Conservation (phyloP, 2,113 vertebrate genomes). For the Neotoma lepida region DNA sequence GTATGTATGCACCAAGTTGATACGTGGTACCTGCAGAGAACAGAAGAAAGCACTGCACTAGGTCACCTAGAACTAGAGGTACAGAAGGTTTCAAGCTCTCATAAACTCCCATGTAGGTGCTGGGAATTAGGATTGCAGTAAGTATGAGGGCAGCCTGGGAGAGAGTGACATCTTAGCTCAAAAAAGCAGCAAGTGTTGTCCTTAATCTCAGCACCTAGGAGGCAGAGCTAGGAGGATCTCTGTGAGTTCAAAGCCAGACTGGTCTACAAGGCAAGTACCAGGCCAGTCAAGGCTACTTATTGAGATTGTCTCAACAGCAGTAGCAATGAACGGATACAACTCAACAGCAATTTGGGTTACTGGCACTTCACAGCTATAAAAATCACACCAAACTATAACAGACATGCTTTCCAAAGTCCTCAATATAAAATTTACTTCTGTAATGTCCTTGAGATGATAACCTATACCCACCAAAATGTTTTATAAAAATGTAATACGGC, state of each 20-base stretch:
- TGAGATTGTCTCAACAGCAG: neutral
- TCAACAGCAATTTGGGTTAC: neutral
- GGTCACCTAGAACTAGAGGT: neutral
- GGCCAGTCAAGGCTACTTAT: neutral
- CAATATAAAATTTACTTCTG: slow-evolving; percentile 37
- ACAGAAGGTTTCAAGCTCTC: neutral
- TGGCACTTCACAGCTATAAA: neutral
- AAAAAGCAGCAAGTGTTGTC: neutral
- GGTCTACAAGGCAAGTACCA: neutral
- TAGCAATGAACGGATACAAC: neutral
- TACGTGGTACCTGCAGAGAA: neutral
- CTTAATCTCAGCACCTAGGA: neutral
- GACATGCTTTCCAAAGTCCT: neutral
- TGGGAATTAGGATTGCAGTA: neutral
- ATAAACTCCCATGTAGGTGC: neutral
- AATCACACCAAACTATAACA: neutral
- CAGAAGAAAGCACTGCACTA: neutral
- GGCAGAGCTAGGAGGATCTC: neutral
- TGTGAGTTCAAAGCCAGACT: neutral
- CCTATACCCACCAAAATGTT: neutral
- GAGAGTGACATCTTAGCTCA: neutral
- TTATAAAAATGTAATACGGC: neutral
- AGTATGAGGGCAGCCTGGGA: neutral
- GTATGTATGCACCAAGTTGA: neutral
- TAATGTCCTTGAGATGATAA: slow-evolving; percentile 2